phyloP scores from a whole-genome alignment of 2,888 invertebrate genomes.

The Cecidostiba fungosa region DNA sequence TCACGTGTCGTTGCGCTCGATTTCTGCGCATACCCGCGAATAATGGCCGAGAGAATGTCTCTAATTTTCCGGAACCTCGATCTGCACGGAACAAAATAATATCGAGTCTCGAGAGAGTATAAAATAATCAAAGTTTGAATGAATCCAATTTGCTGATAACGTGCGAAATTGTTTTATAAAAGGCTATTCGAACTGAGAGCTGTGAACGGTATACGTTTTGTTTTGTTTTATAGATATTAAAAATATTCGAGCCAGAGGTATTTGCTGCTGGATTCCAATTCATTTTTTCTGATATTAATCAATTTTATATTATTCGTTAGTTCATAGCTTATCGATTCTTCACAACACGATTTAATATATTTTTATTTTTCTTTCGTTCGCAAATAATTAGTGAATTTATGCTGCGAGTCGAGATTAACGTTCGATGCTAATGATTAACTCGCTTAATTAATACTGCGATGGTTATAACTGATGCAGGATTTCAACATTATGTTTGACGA shows the following conservation, averaged over 20 bases:
- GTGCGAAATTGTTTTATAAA: no score
- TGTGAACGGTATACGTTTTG: no score
- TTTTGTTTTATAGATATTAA: no score
- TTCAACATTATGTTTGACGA: background rate
- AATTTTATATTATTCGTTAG: background rate
- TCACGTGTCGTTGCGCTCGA: conserved; percentile 73
- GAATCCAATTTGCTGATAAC: no score
- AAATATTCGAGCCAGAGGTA: no score
- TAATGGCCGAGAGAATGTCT: background rate
- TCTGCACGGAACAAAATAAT: background rate
- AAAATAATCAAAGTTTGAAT: no score
- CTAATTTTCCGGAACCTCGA: background rate
- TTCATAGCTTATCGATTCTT: background rate
- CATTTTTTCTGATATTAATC: background rate
- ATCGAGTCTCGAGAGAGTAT: no score
- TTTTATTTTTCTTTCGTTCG: background rate
- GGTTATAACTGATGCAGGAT: background rate
- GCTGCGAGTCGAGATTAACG: background rate
- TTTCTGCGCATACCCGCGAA: conserved; percentile 65
- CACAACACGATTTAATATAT: background rate
- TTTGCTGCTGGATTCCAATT: no score
- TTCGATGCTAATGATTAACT: background rate
- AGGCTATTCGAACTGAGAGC: no score
- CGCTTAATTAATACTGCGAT: background rate
- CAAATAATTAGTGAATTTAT: background rate